These are phyloP conservation scores for Chrysina gloriosa DNA, from an alignment of 2,888 invertebrate genomes.

Conservation along the genomic window DNA sequence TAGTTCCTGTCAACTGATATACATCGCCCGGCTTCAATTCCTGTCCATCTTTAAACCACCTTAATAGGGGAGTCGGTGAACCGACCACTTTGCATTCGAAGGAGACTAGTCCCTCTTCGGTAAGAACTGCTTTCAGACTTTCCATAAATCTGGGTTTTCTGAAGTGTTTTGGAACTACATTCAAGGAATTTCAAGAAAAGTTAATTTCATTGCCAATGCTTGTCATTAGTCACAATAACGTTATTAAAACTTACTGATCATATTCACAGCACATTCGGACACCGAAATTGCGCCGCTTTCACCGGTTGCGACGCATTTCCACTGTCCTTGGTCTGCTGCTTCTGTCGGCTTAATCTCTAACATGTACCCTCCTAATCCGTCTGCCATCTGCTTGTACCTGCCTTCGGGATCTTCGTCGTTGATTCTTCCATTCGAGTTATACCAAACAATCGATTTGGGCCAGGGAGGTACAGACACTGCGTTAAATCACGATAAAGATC, in stretches of 20 bases:
- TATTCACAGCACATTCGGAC: constrained; percentile 77
- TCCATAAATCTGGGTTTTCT: constrained; percentile 91
- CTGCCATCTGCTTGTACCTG: constrained; percentile 81
- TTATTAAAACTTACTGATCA: constrained; percentile 76
- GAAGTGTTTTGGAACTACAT: constrained; percentile 89
- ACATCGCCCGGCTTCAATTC: constrained; percentile 93
- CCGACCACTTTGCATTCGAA: constrained; percentile 95
- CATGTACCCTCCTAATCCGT: constrained; percentile 85
- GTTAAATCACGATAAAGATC: constrained; percentile 35
- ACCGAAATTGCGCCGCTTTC: constrained; percentile 80
- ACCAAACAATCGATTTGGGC: constrained; percentile 87
- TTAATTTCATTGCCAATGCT: too few relatives aligned
- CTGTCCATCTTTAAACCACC: constrained; percentile 94
- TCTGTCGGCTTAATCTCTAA: constrained; percentile 81
- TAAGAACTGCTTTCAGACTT: constrained; percentile 86
- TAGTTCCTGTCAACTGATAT: constrained; percentile 90
- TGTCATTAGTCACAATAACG: not conserved
- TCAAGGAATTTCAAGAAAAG: constrained; percentile 6
- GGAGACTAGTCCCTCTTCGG: constrained; percentile 91
- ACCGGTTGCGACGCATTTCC: constrained; percentile 89
- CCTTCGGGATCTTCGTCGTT: constrained; percentile 66
- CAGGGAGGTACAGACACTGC: constrained; percentile 85
- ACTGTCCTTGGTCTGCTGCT: constrained; percentile 87
- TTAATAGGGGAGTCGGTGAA: constrained; percentile 86
- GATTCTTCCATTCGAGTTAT: constrained; percentile 84